Conservation (phyloP, 1,140 invertebrate genomes). For the Zaprionus inermis region DNA sequence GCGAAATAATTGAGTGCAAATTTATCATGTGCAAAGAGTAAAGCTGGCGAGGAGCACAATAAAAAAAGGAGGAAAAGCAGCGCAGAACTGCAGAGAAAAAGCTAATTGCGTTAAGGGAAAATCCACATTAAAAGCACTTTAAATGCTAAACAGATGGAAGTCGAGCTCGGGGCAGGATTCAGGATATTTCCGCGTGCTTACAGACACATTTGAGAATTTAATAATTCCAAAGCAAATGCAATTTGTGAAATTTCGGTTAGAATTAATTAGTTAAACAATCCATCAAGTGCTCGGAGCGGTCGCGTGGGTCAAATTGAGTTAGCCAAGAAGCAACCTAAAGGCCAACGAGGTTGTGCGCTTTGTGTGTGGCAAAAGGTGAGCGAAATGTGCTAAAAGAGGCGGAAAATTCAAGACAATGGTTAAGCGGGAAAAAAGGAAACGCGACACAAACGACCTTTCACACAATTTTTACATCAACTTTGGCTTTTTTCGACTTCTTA, state of each 20-base stretch:
- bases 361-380: slow-evolving; percentile 45
- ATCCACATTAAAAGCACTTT: slow-evolving; percentile 65
- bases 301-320: slow-evolving; percentile 51
- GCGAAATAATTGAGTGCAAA: slow-evolving; percentile 63
- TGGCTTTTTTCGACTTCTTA: neutral
- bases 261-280: slow-evolving; percentile 74
- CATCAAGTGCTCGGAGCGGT: slow-evolving; percentile 49
- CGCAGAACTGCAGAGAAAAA: slow-evolving; percentile 8
- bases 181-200: slow-evolving; percentile 35
- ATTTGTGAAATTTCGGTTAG: slow-evolving; percentile 55
- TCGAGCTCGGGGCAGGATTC: slow-evolving; percentile 14
- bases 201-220: slow-evolving; percentile 60
- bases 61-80: slow-evolving; percentile 25
- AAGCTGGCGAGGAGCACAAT: slow-evolving; percentile 1
- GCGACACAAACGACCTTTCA: slow-evolving; percentile 20
- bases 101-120: slow-evolving; percentile 62
- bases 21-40: slow-evolving; percentile 19
- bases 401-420: slow-evolving; percentile 20
- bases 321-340: slow-evolving; percentile 11
- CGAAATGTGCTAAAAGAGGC: slow-evolving; percentile 23
- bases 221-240: slow-evolving; percentile 53
- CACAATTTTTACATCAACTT: slow-evolving; percentile 15
- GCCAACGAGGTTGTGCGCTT: neutral
- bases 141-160: slow-evolving; percentile 62
- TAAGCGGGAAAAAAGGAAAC: neutral